These are phyloP conservation scores for Hartigia nigra DNA, from an alignment of 2,888 invertebrate genomes.

Conservation along the genomic window DNA sequence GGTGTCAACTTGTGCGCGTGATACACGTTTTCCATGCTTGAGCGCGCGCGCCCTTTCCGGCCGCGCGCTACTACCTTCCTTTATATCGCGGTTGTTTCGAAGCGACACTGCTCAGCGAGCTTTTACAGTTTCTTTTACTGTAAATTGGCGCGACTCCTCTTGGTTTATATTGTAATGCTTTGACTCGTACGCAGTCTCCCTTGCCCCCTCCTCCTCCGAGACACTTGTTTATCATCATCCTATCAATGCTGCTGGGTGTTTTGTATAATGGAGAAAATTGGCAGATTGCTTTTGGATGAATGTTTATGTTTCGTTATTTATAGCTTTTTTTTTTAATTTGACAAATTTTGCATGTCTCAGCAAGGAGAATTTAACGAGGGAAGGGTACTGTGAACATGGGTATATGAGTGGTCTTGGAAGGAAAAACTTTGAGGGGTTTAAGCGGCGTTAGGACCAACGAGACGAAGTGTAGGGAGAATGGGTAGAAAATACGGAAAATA, in stretches of 20 bases:
- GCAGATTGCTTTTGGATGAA: background rate
- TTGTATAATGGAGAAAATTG: background rate
- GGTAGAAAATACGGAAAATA: background rate
- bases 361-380: background rate
- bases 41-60: conserved; percentile 14
- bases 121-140: conserved; percentile 47
- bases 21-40: conserved; percentile 30
- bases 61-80: conserved; percentile 23
- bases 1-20: conserved; percentile 15
- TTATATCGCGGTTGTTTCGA: conserved; percentile 33
- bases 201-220: background rate
- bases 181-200: conserved; percentile 14
- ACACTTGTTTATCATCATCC: conserved; percentile 5
- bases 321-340: background rate
- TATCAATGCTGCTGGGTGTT: background rate
- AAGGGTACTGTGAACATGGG: background rate
- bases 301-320: background rate
- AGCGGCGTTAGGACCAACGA: background rate
- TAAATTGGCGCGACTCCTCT: conserved; percentile 42
- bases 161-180: conserved; percentile 16
- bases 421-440: background rate
- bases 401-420: background rate
- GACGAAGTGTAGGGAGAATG: background rate
- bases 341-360: background rate
- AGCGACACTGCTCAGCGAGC: conserved; percentile 20